These are phyloP conservation scores for Hesperophylax magnus DNA, from an alignment of 1,140 invertebrate species.

Conservation along the genomic window DNA sequence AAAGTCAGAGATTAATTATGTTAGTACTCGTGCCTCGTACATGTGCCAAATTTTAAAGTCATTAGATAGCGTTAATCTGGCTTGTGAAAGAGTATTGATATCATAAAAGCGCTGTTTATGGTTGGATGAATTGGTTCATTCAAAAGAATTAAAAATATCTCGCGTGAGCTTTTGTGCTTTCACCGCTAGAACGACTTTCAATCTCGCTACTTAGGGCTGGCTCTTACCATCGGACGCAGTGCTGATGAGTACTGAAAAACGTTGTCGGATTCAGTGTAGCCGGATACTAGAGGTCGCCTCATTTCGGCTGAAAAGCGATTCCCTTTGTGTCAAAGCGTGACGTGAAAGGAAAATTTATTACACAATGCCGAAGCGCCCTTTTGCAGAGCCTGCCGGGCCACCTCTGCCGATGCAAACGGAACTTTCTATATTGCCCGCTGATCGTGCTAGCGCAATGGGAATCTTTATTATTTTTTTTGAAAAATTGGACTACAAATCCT, in stretches of 20 bases:
- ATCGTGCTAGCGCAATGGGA: neutral
- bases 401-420: neutral
- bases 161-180: too few species aligned
- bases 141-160: too few species aligned
- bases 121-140: too few species aligned
- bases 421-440: neutral
- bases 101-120: too few species aligned
- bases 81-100: too few species aligned
- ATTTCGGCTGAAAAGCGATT: slow-evolving; percentile 43
- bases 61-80: too few species aligned
- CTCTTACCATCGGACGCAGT: neutral
- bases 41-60: too few species aligned
- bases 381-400: neutral
- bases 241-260: slow-evolving; percentile 18
- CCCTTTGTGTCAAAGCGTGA: slow-evolving; percentile 49
- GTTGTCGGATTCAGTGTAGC: neutral
- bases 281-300: slow-evolving; percentile 25
- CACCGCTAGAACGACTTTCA: too few species aligned
- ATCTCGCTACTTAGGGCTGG: neutral
- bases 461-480: neutral
- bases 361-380: slow-evolving; percentile 13
- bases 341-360: slow-evolving; percentile 48
- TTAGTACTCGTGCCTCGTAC: too few species aligned
- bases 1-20: too few species aligned
- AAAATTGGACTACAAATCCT: neutral